These are phyloP conservation scores for Parapristionchus giblindavisi DNA, from an alignment of 2,888 invertebrate genomes.

Conservation along the genomic window DNA sequence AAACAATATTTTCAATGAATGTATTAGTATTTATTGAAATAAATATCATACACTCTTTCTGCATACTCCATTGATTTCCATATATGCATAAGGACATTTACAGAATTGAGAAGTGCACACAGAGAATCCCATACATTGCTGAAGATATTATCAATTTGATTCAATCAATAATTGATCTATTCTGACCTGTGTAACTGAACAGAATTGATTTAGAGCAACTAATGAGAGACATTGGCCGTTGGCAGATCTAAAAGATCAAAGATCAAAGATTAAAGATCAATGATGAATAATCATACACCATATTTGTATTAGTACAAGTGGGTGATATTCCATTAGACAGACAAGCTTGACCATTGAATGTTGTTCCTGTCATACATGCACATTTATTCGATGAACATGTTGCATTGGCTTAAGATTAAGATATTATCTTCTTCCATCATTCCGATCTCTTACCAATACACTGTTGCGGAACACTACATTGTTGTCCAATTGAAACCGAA, in stretches of 20 bases:
- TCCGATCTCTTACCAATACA: slow-evolving; percentile 6
- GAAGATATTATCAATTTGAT: not conserved
- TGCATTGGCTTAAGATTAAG: slow-evolving; percentile 21
- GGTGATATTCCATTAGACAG: slow-evolving; percentile 18
- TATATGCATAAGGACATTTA: slow-evolving; percentile 15
- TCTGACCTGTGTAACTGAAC: slow-evolving; percentile 1
- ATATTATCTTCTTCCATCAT: not conserved
- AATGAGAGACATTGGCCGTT: slow-evolving; percentile 24
- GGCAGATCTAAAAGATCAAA: not conserved
- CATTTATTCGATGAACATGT: slow-evolving; percentile 8
- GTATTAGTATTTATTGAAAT: not conserved
- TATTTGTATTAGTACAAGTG: slow-evolving; percentile 9
- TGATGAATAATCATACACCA: not conserved
- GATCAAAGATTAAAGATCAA: slow-evolving; percentile 10
- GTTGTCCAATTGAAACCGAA: slow-evolving; percentile 30
- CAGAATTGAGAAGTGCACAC: slow-evolving; percentile 14
- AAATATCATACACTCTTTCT: slow-evolving; percentile 5
- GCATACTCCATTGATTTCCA: slow-evolving; percentile 20
- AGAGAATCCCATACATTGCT: slow-evolving; percentile 31
- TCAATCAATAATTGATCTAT: too few species aligned
- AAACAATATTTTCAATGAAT: not conserved
- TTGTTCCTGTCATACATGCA: slow-evolving; percentile 8
- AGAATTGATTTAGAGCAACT: slow-evolving; percentile 9
- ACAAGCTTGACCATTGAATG: slow-evolving; percentile 29
- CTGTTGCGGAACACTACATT: slow-evolving; percentile 23